Percentiles rank a stretch among this genome's conserved stretches.
Conservation (phyloP, 2,113 vertebrate genomes). For the Polypterus senegalus region DNA sequence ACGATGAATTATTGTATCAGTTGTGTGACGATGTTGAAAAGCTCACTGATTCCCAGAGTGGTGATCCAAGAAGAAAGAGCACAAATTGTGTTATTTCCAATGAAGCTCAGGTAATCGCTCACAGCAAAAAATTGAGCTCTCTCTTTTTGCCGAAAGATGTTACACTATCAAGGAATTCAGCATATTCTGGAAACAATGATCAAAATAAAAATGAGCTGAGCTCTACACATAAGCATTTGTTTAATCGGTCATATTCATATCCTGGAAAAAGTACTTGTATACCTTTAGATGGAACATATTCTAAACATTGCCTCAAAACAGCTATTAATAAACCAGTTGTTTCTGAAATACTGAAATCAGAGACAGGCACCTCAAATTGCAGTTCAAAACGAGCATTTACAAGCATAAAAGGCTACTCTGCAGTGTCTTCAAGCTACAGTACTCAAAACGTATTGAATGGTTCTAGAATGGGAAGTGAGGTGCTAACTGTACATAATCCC, state of each 20-base stretch:
- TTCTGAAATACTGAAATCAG: slow-evolving; percentile 8
- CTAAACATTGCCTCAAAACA: neutral
- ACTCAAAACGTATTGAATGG: slow-evolving; percentile 18
- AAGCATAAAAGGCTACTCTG: slow-evolving; percentile 30
- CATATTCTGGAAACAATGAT: neutral
- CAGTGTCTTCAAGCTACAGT: slow-evolving; percentile 14
- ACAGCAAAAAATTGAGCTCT: slow-evolving; percentile 19
- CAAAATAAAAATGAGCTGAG: neutral
- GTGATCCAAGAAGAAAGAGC: slow-evolving; percentile 8
- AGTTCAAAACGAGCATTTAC: slow-evolving; percentile 45
- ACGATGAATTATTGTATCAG: slow-evolving; percentile 74
- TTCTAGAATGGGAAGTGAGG: slow-evolving; percentile 22
- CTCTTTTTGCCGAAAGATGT: neutral
- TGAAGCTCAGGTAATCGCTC: slow-evolving; percentile 10
- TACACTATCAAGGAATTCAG: neutral
- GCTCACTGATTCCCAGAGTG: slow-evolving; percentile 49
- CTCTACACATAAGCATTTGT: neutral
- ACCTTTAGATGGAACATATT: neutral
- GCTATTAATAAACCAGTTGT: neutral
- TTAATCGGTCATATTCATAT: neutral
- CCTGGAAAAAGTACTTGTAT: neutral
- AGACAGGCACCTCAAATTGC: neutral
- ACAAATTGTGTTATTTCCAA: rapidly evolving
- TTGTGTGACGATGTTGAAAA: slow-evolving; percentile 77
- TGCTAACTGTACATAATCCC: slow-evolving; percentile 28